phyloP scores from a whole-genome alignment of 1,140 invertebrate species.

The Drepana arcuata region DNA sequence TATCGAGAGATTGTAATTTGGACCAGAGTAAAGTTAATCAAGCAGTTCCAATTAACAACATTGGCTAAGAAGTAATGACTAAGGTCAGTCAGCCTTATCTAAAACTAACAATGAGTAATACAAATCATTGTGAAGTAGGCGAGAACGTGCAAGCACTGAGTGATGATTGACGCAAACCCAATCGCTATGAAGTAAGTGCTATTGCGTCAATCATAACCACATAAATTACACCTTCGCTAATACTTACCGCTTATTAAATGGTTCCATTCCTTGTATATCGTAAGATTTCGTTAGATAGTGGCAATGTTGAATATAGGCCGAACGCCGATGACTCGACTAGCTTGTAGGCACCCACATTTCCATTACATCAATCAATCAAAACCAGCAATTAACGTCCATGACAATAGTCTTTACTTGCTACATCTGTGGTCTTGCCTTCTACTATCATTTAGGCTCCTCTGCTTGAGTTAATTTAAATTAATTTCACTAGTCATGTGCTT shows the following conservation, averaged over 20 bases:
- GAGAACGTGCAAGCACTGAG: slow-evolving; percentile 12
- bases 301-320: slow-evolving; percentile 7
- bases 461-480: too few relatives aligned
- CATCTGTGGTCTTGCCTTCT: not conserved
- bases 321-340: slow-evolving; percentile 10
- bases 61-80: too few relatives aligned
- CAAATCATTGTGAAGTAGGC: slow-evolving; percentile 6
- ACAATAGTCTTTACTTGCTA: slow-evolving; percentile 7
- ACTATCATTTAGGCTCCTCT: not conserved
- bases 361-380: slow-evolving; percentile 21
- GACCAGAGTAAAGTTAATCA: too few relatives aligned
- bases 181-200: slow-evolving; percentile 2
- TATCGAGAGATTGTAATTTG: too few relatives aligned
- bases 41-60: too few relatives aligned
- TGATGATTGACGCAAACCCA: slow-evolving; percentile 11
- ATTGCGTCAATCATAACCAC: not conserved
- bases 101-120: slow-evolving; percentile 19
- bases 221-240: not conserved
- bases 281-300: slow-evolving; percentile 8
- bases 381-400: slow-evolving; percentile 10
- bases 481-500: too few relatives aligned
- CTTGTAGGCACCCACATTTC: slow-evolving; percentile 17
- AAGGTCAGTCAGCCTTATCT: slow-evolving; percentile 14
- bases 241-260: not conserved
- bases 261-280: not conserved